These are phyloP conservation scores for Pseudopipra pipra DNA, from an alignment of 2,113 vertebrate genomes.

Conservation along the genomic window DNA sequence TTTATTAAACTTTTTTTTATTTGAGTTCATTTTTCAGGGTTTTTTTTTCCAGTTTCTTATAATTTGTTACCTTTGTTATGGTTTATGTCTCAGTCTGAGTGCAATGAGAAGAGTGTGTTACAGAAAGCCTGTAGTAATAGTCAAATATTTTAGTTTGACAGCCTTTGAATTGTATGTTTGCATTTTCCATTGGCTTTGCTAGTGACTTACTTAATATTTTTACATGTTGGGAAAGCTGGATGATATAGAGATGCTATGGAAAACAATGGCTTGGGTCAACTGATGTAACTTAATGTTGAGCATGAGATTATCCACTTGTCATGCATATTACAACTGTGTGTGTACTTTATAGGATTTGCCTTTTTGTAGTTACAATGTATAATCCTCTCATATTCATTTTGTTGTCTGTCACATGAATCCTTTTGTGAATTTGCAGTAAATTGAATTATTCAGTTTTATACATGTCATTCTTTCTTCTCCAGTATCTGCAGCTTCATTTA, in stretches of 20 bases:
- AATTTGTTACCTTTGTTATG: not conserved
- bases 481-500: not conserved
- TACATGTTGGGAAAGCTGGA: not conserved
- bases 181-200: not conserved
- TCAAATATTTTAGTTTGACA: not conserved
- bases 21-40: not conserved
- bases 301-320: constrained; percentile 20
- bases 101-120: not conserved
- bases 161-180: not conserved
- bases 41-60: not conserved
- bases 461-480: not conserved
- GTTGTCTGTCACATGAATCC: constrained; percentile 26
- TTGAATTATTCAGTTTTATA: not conserved
- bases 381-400: constrained; percentile 31
- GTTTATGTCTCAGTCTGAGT: not conserved
- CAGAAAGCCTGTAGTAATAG: not conserved
- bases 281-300: not conserved
- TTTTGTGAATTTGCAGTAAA: constrained; percentile 25
- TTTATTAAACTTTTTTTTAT: not conserved
- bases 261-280: not conserved
- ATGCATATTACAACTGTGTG: not conserved
- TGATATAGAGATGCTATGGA: not conserved
- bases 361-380: not conserved
- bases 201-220: not conserved
- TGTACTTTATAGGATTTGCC: constrained; percentile 27